These are phyloP conservation scores for Limnephilus auricula DNA, from an alignment of 2,888 invertebrate species.

Conservation along the genomic window DNA sequence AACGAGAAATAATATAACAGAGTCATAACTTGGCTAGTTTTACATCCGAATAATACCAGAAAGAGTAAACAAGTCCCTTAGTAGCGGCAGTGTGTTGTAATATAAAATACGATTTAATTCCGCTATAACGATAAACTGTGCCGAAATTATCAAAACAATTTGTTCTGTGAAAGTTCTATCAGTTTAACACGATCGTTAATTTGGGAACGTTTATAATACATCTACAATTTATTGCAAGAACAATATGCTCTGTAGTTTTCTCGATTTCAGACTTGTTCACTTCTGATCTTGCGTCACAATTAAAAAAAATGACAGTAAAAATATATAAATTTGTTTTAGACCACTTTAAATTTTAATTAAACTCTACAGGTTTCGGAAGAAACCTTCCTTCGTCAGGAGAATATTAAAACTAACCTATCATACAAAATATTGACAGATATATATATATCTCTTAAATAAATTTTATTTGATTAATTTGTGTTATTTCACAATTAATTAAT, in stretches of 20 bases:
- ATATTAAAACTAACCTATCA: too few species aligned
- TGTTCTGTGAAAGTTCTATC: neutral
- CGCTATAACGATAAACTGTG: neutral
- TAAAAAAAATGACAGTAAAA: too few species aligned
- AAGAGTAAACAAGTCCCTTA: neutral
- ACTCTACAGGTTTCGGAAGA: too few species aligned
- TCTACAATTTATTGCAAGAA: neutral
- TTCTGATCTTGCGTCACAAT: neutral
- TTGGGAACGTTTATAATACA: neutral
- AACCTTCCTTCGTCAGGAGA: too few species aligned
- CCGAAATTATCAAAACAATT: neutral
- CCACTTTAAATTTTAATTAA: too few species aligned
- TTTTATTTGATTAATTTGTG: too few species aligned
- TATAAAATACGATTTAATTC: neutral
- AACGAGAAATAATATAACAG: neutral
- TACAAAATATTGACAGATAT: too few species aligned
- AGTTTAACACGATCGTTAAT: neutral
- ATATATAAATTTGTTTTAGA: too few species aligned
- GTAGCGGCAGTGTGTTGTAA: neutral
- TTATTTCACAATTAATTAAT: too few species aligned
- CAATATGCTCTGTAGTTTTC: neutral
- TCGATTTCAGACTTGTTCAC: neutral
- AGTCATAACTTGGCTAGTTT: neutral
- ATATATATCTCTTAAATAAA: too few species aligned
- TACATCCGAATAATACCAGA: neutral